phyloP scores from a whole-genome alignment of 2,113 vertebrate species.

The Mirza zaza region DNA sequence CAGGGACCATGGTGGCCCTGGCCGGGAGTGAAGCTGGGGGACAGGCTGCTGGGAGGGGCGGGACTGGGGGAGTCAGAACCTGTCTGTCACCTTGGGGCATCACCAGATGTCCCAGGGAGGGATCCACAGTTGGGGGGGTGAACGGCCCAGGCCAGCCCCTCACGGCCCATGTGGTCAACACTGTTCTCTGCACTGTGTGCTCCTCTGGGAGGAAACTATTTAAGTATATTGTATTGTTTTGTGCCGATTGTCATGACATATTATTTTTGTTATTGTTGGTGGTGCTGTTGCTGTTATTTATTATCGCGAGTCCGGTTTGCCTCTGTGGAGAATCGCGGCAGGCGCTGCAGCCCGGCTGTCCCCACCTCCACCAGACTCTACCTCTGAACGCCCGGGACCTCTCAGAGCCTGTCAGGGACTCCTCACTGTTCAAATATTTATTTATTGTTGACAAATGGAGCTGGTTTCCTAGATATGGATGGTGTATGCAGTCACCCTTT shows the following conservation, averaged over 20 bases:
- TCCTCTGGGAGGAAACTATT: conserved; percentile 59
- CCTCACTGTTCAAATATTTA: conserved; percentile 77
- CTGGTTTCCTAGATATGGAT: conserved; percentile 59
- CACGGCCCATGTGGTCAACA: background rate
- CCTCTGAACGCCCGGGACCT: background rate
- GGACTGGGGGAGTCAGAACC: background rate
- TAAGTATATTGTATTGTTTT: conserved; percentile 16
- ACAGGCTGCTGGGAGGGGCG: background rate
- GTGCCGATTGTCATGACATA: background rate
- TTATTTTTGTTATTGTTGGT: conserved; percentile 38
- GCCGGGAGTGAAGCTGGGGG: background rate
- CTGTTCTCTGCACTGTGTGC: conserved; percentile 47
- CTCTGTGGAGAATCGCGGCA: background rate
- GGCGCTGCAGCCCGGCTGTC: background rate
- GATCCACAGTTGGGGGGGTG: background rate
- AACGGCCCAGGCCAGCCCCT: background rate
- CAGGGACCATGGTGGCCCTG: background rate
- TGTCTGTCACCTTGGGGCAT: background rate
- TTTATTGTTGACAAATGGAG: conserved; percentile 83
- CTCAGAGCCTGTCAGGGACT: conserved; percentile 33
- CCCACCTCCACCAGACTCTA: conserved; percentile 30
- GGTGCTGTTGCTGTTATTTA: conserved; percentile 75
- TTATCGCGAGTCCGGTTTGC: conserved; percentile 16
- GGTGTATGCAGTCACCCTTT: conserved; percentile 15
- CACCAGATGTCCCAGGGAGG: background rate